A percentile compares a stretch with the other conserved stretches of the same genome.
Conservation (phyloP, 2,113 vertebrate species). For the Pantherophis guttatus region DNA sequence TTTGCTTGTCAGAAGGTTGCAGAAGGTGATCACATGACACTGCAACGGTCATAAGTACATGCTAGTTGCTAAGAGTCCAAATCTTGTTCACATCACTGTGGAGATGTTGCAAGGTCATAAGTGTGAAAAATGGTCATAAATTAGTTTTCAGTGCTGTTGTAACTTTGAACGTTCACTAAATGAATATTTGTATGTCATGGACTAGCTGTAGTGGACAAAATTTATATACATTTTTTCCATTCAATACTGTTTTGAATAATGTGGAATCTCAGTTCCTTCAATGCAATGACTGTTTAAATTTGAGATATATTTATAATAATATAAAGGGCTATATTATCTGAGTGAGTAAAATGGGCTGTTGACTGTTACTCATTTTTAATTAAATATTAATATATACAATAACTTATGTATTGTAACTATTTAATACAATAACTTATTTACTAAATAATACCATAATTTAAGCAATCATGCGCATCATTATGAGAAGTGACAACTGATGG, state of each 20-base stretch:
- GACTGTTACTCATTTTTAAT: background rate
- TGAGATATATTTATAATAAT: background rate
- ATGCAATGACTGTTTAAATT: background rate
- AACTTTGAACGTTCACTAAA: background rate
- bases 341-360: background rate
- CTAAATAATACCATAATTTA: background rate
- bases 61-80: background rate
- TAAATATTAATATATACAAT: background rate
- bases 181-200: background rate
- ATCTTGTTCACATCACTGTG: background rate
- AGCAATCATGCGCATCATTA: background rate
- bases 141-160: background rate
- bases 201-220: background rate
- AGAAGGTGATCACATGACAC: background rate
- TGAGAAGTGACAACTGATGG: background rate
- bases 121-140: background rate
- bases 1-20: background rate
- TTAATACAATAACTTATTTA: background rate
- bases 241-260: accelerated
- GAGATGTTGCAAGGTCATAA: background rate
- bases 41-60: background rate
- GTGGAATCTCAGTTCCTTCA: accelerated
- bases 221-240: background rate
- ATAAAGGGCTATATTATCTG: background rate
- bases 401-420: background rate